phyloP scores from a whole-genome alignment of 2,797 vertebrate genomes.

The Clamator glandarius region DNA sequence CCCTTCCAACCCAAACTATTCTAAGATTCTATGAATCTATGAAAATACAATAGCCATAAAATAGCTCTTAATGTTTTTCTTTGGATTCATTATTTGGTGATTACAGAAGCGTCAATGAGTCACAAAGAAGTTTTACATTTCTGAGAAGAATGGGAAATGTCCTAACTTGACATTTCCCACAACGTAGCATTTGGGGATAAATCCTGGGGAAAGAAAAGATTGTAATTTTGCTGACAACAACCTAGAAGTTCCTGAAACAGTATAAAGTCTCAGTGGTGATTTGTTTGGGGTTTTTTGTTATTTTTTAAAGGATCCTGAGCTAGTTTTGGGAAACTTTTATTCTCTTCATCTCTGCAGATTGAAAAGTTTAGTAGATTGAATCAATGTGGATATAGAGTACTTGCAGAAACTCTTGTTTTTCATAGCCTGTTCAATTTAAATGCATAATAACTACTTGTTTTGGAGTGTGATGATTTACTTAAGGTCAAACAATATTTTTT shows the following conservation, averaged over 20 bases:
- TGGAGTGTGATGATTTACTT: neutral
- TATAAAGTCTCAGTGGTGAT: neutral
- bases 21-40: no score
- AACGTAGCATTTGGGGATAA: neutral
- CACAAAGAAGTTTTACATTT: neutral
- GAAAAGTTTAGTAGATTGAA: neutral
- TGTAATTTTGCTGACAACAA: neutral
- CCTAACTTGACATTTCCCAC: neutral
- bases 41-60: neutral
- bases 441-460: neutral
- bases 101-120: neutral
- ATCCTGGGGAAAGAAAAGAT: neutral
- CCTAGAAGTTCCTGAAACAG: neutral
- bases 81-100: neutral
- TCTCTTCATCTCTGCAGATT: neutral
- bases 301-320: neutral
- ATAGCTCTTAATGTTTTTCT: neutral
- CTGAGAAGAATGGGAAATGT: neutral
- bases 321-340: neutral
- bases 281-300: neutral
- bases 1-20: no score
- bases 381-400: neutral
- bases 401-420: neutral
- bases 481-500: neutral
- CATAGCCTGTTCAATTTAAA: neutral